Conservation (phyloP, 2,888 invertebrate species). For the Zhuqinia jingwanae region DNA sequence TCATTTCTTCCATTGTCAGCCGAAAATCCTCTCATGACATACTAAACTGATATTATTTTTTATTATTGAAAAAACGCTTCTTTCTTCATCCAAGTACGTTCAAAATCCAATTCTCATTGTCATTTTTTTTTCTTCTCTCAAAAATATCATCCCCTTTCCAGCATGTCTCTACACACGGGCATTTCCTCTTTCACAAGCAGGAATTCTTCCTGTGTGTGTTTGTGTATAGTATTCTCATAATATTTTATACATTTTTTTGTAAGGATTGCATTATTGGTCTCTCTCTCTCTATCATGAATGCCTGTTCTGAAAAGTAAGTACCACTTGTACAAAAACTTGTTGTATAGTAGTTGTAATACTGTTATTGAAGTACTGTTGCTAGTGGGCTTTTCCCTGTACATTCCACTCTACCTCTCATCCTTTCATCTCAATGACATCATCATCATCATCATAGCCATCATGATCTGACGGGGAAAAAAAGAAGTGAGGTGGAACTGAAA, state of each 20-base stretch:
- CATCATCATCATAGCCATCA: constrained; percentile 11
- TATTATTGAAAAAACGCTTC: constrained; percentile 29
- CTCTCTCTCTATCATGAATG: too few relatives aligned
- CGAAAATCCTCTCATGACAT: constrained; percentile 49
- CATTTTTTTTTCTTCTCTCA: too few relatives aligned
- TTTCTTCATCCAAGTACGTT: constrained; percentile 16
- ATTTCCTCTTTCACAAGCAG: background rate
- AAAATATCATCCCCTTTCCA: constrained; percentile 39
- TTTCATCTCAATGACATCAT: constrained; percentile 48
- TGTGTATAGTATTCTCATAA: background rate
- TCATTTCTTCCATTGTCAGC: constrained; percentile 35
- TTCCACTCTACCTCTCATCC: constrained; percentile 25
- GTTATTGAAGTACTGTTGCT: constrained; percentile 55
- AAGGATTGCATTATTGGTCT: background rate
- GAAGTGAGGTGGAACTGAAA: constrained; percentile 57
- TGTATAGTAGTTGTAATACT: constrained; percentile 41
- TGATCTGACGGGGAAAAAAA: constrained; percentile 36
- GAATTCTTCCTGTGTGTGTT: background rate
- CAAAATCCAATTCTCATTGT: constrained; percentile 54
- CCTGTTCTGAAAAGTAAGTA: constrained; percentile 38
- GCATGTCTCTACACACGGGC: background rate
- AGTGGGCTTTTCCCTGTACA: constrained; percentile 40
- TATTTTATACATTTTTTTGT: background rate
- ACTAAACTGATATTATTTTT: constrained; percentile 37
- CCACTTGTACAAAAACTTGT: constrained; percentile 54